Evolutionary conservation across 2,113 vertebrate genomes (phyloP), one percentile per base, ranked within the genome.

Genomic region (Steatornis caripensis): DNA sequence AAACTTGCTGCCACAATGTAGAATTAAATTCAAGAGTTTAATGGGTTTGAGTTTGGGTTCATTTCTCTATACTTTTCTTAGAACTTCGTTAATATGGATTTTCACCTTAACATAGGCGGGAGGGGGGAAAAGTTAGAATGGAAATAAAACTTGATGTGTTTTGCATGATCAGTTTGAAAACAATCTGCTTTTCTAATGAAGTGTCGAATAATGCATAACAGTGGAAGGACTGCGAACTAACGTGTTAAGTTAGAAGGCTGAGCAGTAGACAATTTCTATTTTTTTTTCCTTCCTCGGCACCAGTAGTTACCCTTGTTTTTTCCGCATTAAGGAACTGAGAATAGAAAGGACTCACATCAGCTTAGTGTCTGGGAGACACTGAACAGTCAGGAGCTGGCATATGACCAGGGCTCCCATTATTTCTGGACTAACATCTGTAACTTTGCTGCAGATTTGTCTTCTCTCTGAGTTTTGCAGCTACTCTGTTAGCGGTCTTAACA

Each of bases 391-490:
- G 37, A 93, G 18, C 46, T 90, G 85, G 62, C 6, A 0, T 54
- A 26, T 82, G 72, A 95, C 69, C 84, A 95, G 69, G 36, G 89
- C 55, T 94, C 45, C 84, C 74, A 22, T 91, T 81, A 86, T 86
- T 87, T 48, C 79, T 95, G 85, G 77, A 54, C 82, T 94, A 48
- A 72, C 19, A 65, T 89, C n/a, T 93, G 54, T 84, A 95, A 95
- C 41, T 93, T 68, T 95, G 48, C 60, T 94, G 43, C 64, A 88
- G 92, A 26, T 39, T 79, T 79, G 37, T 77, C 61, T 37, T 82
- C 53, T 68, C 9, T 46, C 12, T 55, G 92, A 89, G 84, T 93
- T 90, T 87, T 96, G 90, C 93, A 86, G 79, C 43, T 62, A 5
- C 62, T 75, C 39, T 53, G 37, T 87, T 69, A 61, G 46, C 36